phyloP scores from a whole-genome alignment of 2,888 invertebrate genomes.

The Drosophila meridionalis region DNA sequence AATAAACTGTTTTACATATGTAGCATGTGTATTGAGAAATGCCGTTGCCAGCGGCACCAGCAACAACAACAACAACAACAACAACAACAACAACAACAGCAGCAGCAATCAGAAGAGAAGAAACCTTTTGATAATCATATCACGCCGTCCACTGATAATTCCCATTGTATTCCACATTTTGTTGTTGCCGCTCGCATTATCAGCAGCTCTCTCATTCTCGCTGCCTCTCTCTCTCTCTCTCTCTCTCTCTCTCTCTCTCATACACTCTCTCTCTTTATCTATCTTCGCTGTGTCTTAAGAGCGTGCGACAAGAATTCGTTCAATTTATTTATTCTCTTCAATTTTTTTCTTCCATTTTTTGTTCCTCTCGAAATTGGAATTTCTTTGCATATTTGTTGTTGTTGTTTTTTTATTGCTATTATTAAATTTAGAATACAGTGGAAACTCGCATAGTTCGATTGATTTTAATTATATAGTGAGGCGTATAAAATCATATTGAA shows the following conservation, averaged over 20 bases:
- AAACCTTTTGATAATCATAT: slow-evolving; percentile 80
- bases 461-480: background rate
- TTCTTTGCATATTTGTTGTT: slow-evolving; percentile 43
- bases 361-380: slow-evolving; percentile 31
- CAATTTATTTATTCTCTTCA: slow-evolving; percentile 23
- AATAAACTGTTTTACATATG: slow-evolving; percentile 57
- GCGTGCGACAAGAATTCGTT: slow-evolving; percentile 14
- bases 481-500: background rate
- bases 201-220: slow-evolving; percentile 44
- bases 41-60: slow-evolving; percentile 56
- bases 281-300: slow-evolving; percentile 17
- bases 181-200: slow-evolving; percentile 58
- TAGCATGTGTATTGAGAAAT: slow-evolving; percentile 59
- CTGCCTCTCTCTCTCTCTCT: slow-evolving; percentile 5
- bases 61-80: slow-evolving; percentile 23
- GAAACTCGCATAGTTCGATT: slow-evolving; percentile 28
- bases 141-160: slow-evolving; percentile 80
- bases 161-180: slow-evolving; percentile 67
- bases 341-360: background rate
- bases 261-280: slow-evolving; percentile 22
- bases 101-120: slow-evolving; percentile 33
- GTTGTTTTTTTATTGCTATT: slow-evolving; percentile 25
- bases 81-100: slow-evolving; percentile 21
- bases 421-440: slow-evolving; percentile 66
- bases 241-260: slow-evolving; percentile 8